Evolutionary conservation across 1,140 invertebrate genomes (phyloP).

Genomic region (Tenebrio molitor): DNA sequence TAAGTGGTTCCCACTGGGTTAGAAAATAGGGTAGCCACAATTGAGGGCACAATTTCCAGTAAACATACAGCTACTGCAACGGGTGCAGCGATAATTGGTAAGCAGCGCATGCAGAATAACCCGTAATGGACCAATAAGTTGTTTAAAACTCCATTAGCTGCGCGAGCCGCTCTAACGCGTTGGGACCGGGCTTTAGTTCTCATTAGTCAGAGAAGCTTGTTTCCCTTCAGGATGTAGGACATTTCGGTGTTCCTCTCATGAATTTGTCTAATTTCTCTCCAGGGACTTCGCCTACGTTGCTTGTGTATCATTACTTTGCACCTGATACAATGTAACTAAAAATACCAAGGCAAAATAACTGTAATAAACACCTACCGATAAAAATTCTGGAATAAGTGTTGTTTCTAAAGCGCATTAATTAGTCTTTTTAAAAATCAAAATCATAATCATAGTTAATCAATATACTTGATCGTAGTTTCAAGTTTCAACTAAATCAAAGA

Average conservation of each 20-base stretch:
- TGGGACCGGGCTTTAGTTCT: constrained; percentile 44
- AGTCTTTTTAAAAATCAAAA: too few species aligned
- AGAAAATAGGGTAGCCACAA: constrained; percentile 50
- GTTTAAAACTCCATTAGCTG: constrained; percentile 46
- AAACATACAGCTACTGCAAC: constrained; percentile 43
- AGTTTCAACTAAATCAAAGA: too few species aligned
- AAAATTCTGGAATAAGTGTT: too few species aligned
- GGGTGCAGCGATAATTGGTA: constrained; percentile 45
- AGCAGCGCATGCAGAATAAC: constrained; percentile 45
- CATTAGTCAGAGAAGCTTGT: constrained; percentile 37
- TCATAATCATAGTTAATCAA: too few species aligned
- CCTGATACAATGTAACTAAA: constrained; percentile 15
- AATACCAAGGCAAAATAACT: constrained; percentile 1
- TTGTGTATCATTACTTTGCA: constrained; percentile 36
- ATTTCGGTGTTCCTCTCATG: constrained; percentile 43
- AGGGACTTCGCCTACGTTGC: constrained; percentile 27
- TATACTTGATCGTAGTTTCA: too few species aligned
- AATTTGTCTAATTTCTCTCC: constrained; percentile 46
- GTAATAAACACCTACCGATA: background rate
- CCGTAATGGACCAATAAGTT: constrained; percentile 49
- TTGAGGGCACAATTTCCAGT: constrained; percentile 44
- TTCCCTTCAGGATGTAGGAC: constrained; percentile 41
- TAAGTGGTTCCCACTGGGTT: constrained; percentile 48
- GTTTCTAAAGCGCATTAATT: too few species aligned
- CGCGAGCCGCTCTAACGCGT: constrained; percentile 32